Percentiles rank a stretch among this genome's conserved stretches.
Conservation (phyloP, 2,797 vertebrate species). For the Diplodus sargus region DNA sequence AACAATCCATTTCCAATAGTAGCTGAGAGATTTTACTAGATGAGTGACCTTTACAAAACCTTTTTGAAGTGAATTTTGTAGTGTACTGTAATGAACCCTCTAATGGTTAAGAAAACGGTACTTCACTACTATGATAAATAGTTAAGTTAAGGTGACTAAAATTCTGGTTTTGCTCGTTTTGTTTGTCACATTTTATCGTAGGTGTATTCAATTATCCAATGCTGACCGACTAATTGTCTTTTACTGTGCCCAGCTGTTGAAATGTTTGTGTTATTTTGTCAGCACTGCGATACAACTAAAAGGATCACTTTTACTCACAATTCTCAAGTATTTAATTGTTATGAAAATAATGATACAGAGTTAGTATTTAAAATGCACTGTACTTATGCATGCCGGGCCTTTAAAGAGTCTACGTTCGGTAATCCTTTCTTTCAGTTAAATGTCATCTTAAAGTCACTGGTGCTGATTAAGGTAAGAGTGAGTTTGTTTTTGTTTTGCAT, state of each 20-base stretch:
- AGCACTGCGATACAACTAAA: not conserved
- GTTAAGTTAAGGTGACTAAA: too few relatives aligned
- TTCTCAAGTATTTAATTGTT: not conserved
- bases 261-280: not conserved
- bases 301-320: not conserved
- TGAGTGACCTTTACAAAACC: not conserved
- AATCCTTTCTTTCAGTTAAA: conserved; percentile 8
- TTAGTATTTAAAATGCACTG: conserved; percentile 38
- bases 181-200: not conserved
- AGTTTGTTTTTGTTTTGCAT: conserved; percentile 47
- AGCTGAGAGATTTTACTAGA: not conserved
- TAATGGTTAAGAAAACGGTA: not conserved
- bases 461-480: conserved; percentile 28
- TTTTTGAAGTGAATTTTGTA: not conserved
- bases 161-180: not conserved
- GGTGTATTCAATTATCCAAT: not conserved
- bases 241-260: not conserved
- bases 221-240: not conserved
- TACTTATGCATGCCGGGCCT: conserved; percentile 34
- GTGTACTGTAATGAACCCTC: not conserved
- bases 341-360: not conserved
- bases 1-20: not conserved
- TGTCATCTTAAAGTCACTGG: conserved; percentile 13
- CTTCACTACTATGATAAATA: not conserved
- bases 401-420: not conserved